phyloP scores from a whole-genome alignment of 2,113 vertebrate genomes.

The Pelecanoides urinatrix region DNA sequence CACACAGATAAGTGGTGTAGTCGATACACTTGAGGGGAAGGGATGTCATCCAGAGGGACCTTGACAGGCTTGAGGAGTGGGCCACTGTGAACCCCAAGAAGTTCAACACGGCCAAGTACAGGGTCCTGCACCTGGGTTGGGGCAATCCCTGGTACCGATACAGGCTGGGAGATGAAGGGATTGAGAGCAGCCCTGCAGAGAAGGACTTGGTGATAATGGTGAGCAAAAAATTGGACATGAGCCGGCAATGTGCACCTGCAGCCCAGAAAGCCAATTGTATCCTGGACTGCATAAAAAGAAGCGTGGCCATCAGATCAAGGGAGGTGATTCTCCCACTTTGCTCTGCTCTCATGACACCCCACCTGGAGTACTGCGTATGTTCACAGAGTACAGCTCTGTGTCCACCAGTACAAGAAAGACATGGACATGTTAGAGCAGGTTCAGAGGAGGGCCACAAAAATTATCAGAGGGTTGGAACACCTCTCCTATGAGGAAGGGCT shows the following conservation, averaged over 20 bases:
- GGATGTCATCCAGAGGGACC: too few species aligned
- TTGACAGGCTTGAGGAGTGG: too few species aligned
- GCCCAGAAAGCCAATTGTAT: too few species aligned
- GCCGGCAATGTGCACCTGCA: rapidly evolving
- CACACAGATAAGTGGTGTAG: too few species aligned
- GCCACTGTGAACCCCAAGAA: too few species aligned
- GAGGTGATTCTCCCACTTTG: background rate
- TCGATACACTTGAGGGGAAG: too few species aligned
- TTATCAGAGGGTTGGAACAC: background rate
- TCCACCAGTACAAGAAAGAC: background rate
- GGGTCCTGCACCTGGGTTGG: too few species aligned
- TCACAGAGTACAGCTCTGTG: background rate
- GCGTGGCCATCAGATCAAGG: too few species aligned
- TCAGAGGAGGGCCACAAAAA: background rate
- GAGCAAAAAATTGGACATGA: background rate
- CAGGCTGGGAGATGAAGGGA: too few species aligned
- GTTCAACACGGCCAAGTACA: too few species aligned
- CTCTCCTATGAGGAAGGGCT: background rate
- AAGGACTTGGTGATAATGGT: background rate
- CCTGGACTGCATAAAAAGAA: background rate
- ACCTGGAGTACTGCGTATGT: background rate
- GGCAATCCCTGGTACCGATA: too few species aligned
- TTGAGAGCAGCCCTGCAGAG: too few species aligned
- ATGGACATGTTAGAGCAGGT: background rate
- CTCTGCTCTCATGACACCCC: background rate